These are phyloP conservation scores for Drosophila mettleri DNA, from an alignment of 2,888 invertebrate genomes.

Conservation along the genomic window DNA sequence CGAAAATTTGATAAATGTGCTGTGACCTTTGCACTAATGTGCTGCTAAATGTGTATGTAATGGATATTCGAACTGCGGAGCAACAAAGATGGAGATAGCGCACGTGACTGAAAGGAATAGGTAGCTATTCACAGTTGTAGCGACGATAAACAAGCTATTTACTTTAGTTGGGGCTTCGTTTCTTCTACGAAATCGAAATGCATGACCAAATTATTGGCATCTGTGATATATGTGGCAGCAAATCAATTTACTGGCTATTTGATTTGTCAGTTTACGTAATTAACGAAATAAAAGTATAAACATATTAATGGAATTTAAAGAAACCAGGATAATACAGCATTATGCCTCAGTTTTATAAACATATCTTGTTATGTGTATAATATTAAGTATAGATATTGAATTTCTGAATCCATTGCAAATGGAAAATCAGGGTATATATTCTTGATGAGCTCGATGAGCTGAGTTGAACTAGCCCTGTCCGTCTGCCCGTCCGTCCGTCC, in stretches of 20 bases:
- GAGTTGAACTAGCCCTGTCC: no score
- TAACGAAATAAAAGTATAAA: neutral
- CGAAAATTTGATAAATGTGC: constrained; percentile 65
- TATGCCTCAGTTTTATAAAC: no score
- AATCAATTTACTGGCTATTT: neutral
- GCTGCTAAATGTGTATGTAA: constrained; percentile 39
- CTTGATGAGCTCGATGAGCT: no score
- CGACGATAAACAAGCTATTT: neutral
- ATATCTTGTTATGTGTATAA: no score
- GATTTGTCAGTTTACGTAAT: neutral
- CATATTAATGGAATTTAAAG: no score
- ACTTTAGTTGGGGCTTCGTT: neutral
- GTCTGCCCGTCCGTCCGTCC: no score
- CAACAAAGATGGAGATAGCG: neutral
- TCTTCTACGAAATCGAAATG: neutral
- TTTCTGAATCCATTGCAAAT: no score
- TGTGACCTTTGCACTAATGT: constrained; percentile 68
- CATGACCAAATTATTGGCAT: neutral
- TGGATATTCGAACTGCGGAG: constrained; percentile 2
- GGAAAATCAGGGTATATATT: no score
- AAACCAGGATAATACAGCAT: no score
- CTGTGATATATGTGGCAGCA: neutral
- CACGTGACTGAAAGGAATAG: neutral
- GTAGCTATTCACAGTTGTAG: neutral
- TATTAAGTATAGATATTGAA: no score